Evolutionary conservation across 2,113 vertebrate species (phyloP), one percentile per base, ranked within the genome.

Genomic region (Colinus virginianus): DNA sequence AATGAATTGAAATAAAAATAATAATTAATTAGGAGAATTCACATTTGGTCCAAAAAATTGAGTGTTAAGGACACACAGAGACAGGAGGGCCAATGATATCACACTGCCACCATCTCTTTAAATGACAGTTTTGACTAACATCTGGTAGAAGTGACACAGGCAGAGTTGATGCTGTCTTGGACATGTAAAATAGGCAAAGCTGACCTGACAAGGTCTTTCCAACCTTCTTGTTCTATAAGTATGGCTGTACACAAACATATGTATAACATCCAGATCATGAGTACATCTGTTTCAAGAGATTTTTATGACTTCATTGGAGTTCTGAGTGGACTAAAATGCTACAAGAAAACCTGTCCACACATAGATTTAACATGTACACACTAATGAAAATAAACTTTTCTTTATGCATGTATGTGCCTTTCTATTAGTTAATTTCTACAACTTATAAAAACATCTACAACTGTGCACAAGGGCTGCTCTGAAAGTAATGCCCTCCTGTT

Each of bases 41-140:
- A 63, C 0, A 0, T 76, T 59, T 71, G 36, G 8, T 49, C 18
- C 22, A 49, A 77, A 20, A 18, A 26, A 0, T n/a, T 6, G 53
- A 26, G 8, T 4, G 3, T 48, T 18, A 42, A 5, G 2, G 5
- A 22, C 9, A 23, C 6, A 5, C 7, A 11, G 40, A 3, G 2
- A 62, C 20, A 51, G 17, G 12, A 30, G 56, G 5, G 58, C 42
- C 53, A 61, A 21, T 38, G 32, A 32, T 10, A 34, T 59, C 32
- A n/a, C 55, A 46, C 32, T 55, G 51, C 28, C 32, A 22, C 2
- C 6, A 5, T 11, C 21, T 74, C 8, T 22, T 30, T 66, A 40
- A 40, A 40, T 23, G 7, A 18, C 15, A 17, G 18, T 66, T 80
- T 59, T 67, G 32, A 30, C 25, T 81, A 61, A 49, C 1, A 28